These are phyloP conservation scores for Formicarius rufipectus DNA, from an alignment of 2,113 vertebrate species.

Conservation along the genomic window DNA sequence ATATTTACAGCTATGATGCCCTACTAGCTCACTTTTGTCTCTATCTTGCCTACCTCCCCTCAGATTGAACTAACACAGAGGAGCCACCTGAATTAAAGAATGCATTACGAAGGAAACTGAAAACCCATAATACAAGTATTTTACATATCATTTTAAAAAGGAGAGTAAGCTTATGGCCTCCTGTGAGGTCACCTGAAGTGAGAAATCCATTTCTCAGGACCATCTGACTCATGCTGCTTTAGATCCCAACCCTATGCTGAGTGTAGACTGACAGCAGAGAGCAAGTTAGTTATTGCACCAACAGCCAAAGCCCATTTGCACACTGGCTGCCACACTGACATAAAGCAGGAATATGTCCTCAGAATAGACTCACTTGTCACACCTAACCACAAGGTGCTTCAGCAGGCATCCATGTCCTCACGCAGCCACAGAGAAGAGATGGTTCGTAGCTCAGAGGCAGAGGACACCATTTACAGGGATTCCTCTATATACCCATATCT, in stretches of 20 bases:
- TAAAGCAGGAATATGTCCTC: neutral
- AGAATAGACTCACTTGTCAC: neutral
- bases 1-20: neutral
- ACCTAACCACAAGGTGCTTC: neutral
- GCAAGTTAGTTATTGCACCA: accelerated
- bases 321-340: accelerated
- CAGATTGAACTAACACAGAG: neutral
- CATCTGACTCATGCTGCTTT: neutral
- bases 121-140: neutral
- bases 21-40: neutral
- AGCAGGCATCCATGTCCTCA: neutral
- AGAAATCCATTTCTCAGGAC: neutral
- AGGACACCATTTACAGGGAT: neutral
- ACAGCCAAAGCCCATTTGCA: neutral
- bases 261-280: neutral
- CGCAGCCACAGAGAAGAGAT: accelerated
- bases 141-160: neutral
- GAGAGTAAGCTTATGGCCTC: neutral
- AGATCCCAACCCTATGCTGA: accelerated
- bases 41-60: neutral
- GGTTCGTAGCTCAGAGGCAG: neutral
- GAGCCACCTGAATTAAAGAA: neutral
- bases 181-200: neutral
- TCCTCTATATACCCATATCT: neutral
- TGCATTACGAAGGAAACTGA: neutral